Conservation (phyloP, 2,888 invertebrate species). For the Microplitis deprimator region DNA sequence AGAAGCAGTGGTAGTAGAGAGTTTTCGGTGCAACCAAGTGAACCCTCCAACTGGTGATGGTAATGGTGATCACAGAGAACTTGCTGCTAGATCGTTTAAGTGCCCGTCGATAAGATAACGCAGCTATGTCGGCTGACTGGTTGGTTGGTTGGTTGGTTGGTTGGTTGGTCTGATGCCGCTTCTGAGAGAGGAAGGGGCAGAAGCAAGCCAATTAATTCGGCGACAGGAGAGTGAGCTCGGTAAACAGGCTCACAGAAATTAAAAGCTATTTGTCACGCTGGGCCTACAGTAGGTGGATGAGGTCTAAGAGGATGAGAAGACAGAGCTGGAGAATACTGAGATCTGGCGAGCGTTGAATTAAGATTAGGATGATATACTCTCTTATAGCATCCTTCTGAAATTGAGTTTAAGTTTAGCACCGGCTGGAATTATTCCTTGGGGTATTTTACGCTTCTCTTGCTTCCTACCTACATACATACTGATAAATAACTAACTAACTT, state of each 20-base stretch:
- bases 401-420: constrained; percentile 35
- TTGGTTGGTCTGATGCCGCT: too few species aligned
- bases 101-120: constrained; percentile 70
- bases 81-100: constrained; percentile 61
- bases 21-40: neutral
- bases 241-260: constrained; percentile 70
- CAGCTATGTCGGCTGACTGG: constrained; percentile 48
- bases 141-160: constrained; percentile 10
- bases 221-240: constrained; percentile 51
- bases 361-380: constrained; percentile 63
- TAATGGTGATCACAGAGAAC: constrained; percentile 43
- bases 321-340: constrained; percentile 6
- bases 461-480: neutral
- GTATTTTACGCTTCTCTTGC: neutral
- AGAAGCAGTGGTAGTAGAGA: neutral
- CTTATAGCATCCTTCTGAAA: constrained; percentile 17
- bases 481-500: neutral
- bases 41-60: constrained; percentile 29
- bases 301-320: neutral
- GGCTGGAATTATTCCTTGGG: constrained; percentile 12
- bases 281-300: constrained; percentile 44
- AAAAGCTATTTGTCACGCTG: constrained; percentile 70
- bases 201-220: constrained; percentile 39
- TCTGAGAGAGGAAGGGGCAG: neutral
- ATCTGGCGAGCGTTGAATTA: constrained; percentile 61